Base-by-base conservation (phyloP, 2,888 invertebrate species). In the Hirtodrosophila duncani region DNA sequence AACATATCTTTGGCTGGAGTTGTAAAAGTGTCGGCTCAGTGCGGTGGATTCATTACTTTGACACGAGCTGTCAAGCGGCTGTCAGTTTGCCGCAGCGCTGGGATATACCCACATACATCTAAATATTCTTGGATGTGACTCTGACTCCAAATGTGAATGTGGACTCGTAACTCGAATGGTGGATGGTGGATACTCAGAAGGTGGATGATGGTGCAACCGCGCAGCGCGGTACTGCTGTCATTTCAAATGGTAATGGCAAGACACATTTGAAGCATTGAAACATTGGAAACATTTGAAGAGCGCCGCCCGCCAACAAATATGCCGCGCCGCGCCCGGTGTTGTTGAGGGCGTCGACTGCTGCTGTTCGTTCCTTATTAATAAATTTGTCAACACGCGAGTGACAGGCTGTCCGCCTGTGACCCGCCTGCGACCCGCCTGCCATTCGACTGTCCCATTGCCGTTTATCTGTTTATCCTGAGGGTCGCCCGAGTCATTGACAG, bases 1-100 rank as follows among this genome's bases (percentile, higher is more conserved):
- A 49, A 36, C 39, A 51, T 44, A 46, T 36, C 18, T 53, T 34
- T 9, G 17, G 31, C 14, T 31, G 48, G 45, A 67, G 77, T 79
- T 69, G 78, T 77, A 69, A 75, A 84, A 81, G 72, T 82, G 84
- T 84, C 83, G 82, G 65, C 68, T 66, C 68, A 67, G 71, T 80
- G 83, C 81, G 81, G 79, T 69, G 77, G 83, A 84, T 84, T 84
- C 84, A 84, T 84, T 84, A 84, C 83, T 84, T 82, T 84, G 83
- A 84, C 83, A 84, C 82, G 68, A 79, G 70, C 81, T 84, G 83
- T 84, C 83, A 84, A 81, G 79, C 82, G 82, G 68, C 82, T 81
- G 82, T 83, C 81, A 83, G 72, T 69, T 71, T 78, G 78, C 67
- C 79, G 69, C 78, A 68, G 49, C 75, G 57, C 68, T 64, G 67